These are phyloP conservation scores for Caenorhabditis sp. DNA, from an alignment of 2,888 invertebrate species.

Conservation along the genomic window DNA sequence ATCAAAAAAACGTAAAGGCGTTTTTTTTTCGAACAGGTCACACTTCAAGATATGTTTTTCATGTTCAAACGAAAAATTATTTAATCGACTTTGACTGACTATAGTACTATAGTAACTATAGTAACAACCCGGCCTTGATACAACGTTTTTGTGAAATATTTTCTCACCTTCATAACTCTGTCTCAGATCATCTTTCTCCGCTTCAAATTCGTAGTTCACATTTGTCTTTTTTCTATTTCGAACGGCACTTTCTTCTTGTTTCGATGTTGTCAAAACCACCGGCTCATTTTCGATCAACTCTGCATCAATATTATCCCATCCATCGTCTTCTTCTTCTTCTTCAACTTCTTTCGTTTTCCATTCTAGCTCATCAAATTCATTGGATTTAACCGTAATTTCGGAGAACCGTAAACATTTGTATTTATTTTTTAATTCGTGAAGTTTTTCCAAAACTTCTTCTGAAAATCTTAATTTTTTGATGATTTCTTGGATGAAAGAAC, in stretches of 20 bases:
- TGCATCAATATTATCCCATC: constrained; percentile 19
- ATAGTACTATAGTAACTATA: too few species aligned
- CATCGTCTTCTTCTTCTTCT: constrained; percentile 8
- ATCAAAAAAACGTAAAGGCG: too few species aligned
- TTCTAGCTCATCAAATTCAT: constrained; percentile 17
- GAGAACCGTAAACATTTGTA: constrained; percentile 19
- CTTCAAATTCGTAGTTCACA: neutral
- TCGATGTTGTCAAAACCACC: neutral
- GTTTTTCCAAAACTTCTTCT: constrained; percentile 8
- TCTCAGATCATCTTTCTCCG: constrained; percentile 14
- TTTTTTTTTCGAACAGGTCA: too few species aligned
- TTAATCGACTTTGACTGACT: too few species aligned
- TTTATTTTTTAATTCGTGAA: constrained; percentile 13
- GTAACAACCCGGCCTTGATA: too few species aligned
- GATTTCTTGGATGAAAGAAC: neutral
- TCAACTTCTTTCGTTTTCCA: constrained; percentile 1
- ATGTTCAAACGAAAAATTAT: too few species aligned
- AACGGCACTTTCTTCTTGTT: neutral
- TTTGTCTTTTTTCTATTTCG: neutral
- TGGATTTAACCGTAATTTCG: neutral
- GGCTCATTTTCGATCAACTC: neutral
- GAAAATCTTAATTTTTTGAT: neutral
- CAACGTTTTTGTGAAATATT: too few species aligned
- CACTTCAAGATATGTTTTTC: too few species aligned
- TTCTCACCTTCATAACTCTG: constrained; percentile 19